Base-by-base conservation (phyloP, 2,888 invertebrate genomes). In the Caenorhabditis virilis region DNA sequence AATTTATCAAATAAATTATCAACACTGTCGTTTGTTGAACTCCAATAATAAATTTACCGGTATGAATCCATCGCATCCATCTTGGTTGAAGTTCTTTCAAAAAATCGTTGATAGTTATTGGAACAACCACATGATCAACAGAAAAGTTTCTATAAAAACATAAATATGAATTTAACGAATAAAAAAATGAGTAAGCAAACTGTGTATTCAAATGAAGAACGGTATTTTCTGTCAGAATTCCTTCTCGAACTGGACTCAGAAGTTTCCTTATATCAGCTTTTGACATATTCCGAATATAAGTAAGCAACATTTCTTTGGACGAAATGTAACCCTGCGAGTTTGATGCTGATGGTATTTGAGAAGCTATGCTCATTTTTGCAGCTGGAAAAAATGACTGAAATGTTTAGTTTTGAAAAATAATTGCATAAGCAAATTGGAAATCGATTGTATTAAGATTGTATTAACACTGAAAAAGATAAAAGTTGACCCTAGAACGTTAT, bases 61-160 rank as follows among this genome's bases (percentile, higher is more conserved):
- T 63, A 41, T 75, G 76, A 38, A 77, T 69, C 77, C 77, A 77
- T 46, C 69, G 51, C 51, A 69, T 62, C 77, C 77, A 77, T 50
- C 54, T 53, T 11, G 73, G 72, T 22, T 63, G 69, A 5, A 76
- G 50, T 22, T 70, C 64, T 41, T 69, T 66, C 22, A 77, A 41
- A 33, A 77, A 70, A 16, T 77, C 77, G 13, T 43, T 51, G 6
- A 74, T 69, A 0, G 75, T 69, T 25, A 77, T 64, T 5, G 74
- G 69, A 20, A 71, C 64, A 25, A 75, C 66, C n/a, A 77, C 68
- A 41, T 76, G 74, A 42, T 77, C 77, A n/a, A 75, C 62, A 3
- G 77, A 77, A 42, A 74, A 72, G 43, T 77, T 75, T 56, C 77
- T 77, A 53, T 27, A 66, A 9, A 41, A 0, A 30, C 7, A 33